Percentiles rank a stretch among this genome's conserved stretches.
These are phyloP conservation scores for Spea bombifrons DNA, from an alignment of 2,113 vertebrate species.

Conservation along the genomic window DNA sequence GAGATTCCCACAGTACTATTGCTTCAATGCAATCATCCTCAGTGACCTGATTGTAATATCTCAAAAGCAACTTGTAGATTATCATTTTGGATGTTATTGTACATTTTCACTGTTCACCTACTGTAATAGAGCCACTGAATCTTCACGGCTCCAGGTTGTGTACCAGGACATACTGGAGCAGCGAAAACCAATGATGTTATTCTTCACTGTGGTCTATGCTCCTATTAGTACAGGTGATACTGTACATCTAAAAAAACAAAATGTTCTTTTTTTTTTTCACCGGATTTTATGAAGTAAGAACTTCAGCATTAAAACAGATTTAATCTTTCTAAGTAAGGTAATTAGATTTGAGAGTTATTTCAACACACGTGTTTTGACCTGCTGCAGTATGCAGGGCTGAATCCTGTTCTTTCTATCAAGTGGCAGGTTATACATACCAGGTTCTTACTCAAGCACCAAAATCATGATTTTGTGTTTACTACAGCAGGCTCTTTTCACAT, in stretches of 20 bases:
- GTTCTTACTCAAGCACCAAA: conserved; percentile 4
- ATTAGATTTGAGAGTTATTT: background rate
- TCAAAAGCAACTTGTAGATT: no score
- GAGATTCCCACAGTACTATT: no score
- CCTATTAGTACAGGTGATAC: no score
- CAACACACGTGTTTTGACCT: conserved; percentile 33
- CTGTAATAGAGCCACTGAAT: no score
- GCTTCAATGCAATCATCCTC: no score
- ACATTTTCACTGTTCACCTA: no score
- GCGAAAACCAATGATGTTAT: no score
- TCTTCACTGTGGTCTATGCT: no score
- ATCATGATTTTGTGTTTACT: background rate
- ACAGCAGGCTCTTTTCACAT: background rate
- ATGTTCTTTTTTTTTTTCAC: background rate
- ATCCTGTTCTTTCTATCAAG: conserved; percentile 1
- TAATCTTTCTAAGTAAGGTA: background rate
- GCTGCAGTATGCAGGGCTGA: background rate
- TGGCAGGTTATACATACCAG: conserved; percentile 11
- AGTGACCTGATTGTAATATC: no score
- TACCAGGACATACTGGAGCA: no score
- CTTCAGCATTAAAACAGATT: background rate
- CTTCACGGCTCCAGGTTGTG: no score
- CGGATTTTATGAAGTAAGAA: background rate
- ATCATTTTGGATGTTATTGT: no score
- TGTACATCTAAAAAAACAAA: background rate